Percentiles rank a stretch among this genome's conserved stretches.
These are phyloP conservation scores for Cassiopea xamachana DNA, from an alignment of 30 jellyfish, hydroid and myxozoan genomes.

Conservation along the genomic window DNA sequence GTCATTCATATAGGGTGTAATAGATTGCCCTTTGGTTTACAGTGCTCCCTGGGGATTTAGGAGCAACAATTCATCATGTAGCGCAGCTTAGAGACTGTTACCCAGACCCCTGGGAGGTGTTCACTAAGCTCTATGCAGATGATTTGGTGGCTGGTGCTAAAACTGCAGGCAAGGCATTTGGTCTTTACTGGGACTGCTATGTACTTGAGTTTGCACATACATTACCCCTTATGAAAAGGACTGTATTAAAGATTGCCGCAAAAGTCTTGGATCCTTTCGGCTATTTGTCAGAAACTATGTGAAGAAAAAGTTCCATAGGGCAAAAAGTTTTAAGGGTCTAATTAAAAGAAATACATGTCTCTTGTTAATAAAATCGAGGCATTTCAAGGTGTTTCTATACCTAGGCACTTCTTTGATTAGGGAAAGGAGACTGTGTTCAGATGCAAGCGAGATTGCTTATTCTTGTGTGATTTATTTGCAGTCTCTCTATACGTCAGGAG, in stretches of 20 bases:
- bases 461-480: conserved; percentile 70
- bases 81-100: neutral
- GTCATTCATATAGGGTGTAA: conserved; percentile 14
- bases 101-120: conserved; percentile 19
- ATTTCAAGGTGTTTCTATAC: neutral
- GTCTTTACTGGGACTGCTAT: neutral
- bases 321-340: neutral
- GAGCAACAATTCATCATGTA: conserved; percentile 50
- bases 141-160: conserved; percentile 8
- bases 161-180: conserved; percentile 5
- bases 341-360: neutral
- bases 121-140: conserved; percentile 28
- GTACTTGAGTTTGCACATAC: conserved; percentile 8
- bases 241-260: neutral
- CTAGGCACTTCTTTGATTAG: neutral
- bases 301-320: neutral
- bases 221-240: neutral
- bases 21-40: conserved; percentile 36
- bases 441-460: conserved; percentile 63
- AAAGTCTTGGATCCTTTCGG: neutral
- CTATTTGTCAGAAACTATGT: neutral
- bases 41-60: conserved; percentile 27
- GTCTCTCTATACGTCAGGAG: conserved; percentile 44
- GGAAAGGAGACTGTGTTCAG: conserved; percentile 54
- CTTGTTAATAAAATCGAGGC: neutral